Evolutionary conservation across 2,113 vertebrate species (phyloP), one percentile per base, ranked within the genome.

Genomic region (Forbesichthys agassizii): DNA sequence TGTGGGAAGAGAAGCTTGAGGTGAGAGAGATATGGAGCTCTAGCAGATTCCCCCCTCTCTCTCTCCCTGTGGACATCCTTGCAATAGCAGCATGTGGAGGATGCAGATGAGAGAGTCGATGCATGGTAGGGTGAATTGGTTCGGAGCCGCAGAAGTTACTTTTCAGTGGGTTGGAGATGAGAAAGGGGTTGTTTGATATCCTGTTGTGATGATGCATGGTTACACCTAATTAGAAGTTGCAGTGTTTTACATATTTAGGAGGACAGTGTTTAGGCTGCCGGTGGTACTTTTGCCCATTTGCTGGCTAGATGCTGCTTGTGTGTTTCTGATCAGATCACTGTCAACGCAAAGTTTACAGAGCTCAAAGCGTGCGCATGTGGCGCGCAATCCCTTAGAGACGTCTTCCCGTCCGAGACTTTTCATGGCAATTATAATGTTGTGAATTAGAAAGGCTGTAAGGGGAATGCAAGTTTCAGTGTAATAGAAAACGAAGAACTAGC

Each of bases 1-100:
- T 82, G 80, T 84, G 67, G 75, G 72, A 79, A 79, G 73, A 75
- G 47, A 77, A 82, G 73, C 71, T 84, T 78, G 67, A 84, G 78
- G 79, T 82, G 70, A 78, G 71, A 75, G 66, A 46, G 59, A 85
- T 64, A 64, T 49, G 42, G 10, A 10, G 16, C 7, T 20, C 57
- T 65, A 60, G 59, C 71, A 51, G 52, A 79, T 27, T 20, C 20
- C 20, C 20, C 20, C 20, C 20, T 20, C 78, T 9, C 69, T 73
- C 33, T 49, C 53, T 86, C 75, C 61, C 75, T 68, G 73, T 75
- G 78, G 75, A 77, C 79, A 75, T 67, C 54, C 71, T 67, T 53
- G 62, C 61, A 51, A 55, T 61, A 69, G 47, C 33, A 47, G 48
- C 64, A 65, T 73, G 75, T 79, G 79, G 64, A 73, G 82, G 73